Percentiles rank a stretch among this genome's conserved stretches.
Conservation (phyloP, 1,140 invertebrate genomes). For the Monochamus saltuarius region DNA sequence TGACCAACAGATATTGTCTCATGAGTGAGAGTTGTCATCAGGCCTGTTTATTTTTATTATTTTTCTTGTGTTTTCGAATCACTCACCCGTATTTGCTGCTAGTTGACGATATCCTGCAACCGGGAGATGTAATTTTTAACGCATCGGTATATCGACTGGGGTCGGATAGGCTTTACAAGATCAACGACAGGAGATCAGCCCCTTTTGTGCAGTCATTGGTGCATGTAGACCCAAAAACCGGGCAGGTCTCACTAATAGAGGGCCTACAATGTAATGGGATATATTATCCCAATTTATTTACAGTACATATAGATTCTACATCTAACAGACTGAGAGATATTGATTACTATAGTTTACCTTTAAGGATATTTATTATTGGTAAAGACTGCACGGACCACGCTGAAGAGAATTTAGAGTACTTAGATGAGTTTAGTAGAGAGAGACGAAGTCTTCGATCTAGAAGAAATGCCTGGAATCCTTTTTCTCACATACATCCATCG, state of each 20-base stretch:
- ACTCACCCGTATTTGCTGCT: slow-evolving; percentile 64
- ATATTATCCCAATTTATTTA: slow-evolving; percentile 80
- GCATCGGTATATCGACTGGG: slow-evolving; percentile 76
- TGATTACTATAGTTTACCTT: slow-evolving; percentile 80
- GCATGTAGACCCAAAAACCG: slow-evolving; percentile 70
- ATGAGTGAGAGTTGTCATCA: slow-evolving; percentile 30
- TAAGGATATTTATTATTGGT: slow-evolving; percentile 76
- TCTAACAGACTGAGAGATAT: slow-evolving; percentile 75
- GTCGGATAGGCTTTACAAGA: slow-evolving; percentile 70
- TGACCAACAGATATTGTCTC: slow-evolving; percentile 33
- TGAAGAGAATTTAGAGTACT: slow-evolving; percentile 52
- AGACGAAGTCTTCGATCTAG: slow-evolving; percentile 32
- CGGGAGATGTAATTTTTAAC: slow-evolving; percentile 74
- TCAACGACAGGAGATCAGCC: slow-evolving; percentile 75
- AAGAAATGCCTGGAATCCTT: slow-evolving; percentile 47
- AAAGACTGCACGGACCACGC: slow-evolving; percentile 66
- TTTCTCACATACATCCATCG: slow-evolving; percentile 54
- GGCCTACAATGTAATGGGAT: slow-evolving; percentile 76
- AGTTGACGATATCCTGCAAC: slow-evolving; percentile 65
- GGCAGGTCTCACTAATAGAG: slow-evolving; percentile 72
- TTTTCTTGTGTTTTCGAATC: slow-evolving; percentile 26
- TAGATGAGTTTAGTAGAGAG: slow-evolving; percentile 51
- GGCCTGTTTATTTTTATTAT: slow-evolving; percentile 29
- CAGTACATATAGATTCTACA: slow-evolving; percentile 81
- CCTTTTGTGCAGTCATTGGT: slow-evolving; percentile 78